Base-by-base conservation (phyloP, 1,140 invertebrate genomes). In the Matsumurasca onukii region DNA sequence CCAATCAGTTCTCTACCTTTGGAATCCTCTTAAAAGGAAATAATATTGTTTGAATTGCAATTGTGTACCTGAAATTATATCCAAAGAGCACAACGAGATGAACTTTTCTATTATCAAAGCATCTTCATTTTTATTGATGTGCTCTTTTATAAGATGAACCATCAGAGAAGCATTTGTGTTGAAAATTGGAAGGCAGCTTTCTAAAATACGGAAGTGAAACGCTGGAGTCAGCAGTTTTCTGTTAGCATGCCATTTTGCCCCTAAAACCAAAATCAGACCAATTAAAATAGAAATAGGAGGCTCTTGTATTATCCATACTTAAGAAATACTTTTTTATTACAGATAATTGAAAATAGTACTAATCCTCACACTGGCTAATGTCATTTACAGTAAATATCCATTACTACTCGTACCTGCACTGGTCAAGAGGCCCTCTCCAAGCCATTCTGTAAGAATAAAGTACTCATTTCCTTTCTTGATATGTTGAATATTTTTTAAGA, bases 131-230 rank as follows among this genome's bases (percentile, higher is more conserved):
- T 82, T 83, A n/a, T 83, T 79, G 71, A 90, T 83, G 17, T 77
- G n/a, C n/a, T n/a, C 73, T 45, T 81, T 75, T 65, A 98, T 75
- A 73, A 88, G 86, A 3, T 86, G 77, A 0, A 89, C 82, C 57
- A 97, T 80, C 20, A 86, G 81, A 2, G 84, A 77, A 30, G 87
- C 82, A 72, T 95, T 91, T 70, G 90, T 87, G 73, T 90, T 89
- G 78, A 97, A 94, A 0, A 95, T 85, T 24, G 88, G 86, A 9
- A 94, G 75, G 75, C 96, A 97, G 71, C 91, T 86, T 72, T 97
- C 89, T 48, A 97, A 81, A 52, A 97, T 94, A 67, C 89, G 86
- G 75, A 95, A 94, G 79, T 96, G 94, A 78, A 97, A 97, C 0
- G 93, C 89, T 24, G 94, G 94, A 1, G 94, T 97, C 13, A 97